Conservation (phyloP, 2,113 vertebrate species). For the Pelusios castaneus region DNA sequence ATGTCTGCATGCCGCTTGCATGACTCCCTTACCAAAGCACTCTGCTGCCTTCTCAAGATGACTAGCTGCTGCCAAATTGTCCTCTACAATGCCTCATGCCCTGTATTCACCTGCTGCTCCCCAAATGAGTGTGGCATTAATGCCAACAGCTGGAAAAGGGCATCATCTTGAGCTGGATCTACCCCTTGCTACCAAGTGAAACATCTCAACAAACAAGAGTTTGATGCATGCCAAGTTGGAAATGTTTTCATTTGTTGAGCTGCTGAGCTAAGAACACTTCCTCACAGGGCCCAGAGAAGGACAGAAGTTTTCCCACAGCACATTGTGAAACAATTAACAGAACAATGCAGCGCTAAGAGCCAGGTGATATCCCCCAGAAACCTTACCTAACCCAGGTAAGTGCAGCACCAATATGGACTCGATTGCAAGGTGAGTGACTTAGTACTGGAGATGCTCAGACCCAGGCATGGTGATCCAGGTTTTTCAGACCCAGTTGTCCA, state of each 20-base stretch:
- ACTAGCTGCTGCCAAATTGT: neutral
- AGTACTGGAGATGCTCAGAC: neutral
- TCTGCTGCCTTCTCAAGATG: neutral
- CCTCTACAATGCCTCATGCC: neutral
- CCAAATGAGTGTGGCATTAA: neutral
- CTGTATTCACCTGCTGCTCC: neutral
- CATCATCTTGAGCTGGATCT: neutral
- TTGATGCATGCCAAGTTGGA: neutral
- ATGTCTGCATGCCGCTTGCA: neutral
- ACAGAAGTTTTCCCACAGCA: neutral
- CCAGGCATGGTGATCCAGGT: accelerated
- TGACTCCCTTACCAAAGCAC: neutral
- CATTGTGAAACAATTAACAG: neutral
- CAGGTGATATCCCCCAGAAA: neutral
- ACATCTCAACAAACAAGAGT: neutral
- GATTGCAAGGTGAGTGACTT: neutral
- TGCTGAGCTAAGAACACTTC: neutral
- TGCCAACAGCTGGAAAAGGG: accelerated
- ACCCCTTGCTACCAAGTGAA: neutral
- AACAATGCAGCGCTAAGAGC: neutral
- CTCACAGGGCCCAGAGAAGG: neutral
- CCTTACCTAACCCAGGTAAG: neutral
- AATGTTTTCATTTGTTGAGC: neutral
- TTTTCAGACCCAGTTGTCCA: neutral
- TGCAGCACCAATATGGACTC: no score